phyloP scores from a whole-genome alignment of 1,140 invertebrate genomes.

The Dolichoris vasculosae region DNA sequence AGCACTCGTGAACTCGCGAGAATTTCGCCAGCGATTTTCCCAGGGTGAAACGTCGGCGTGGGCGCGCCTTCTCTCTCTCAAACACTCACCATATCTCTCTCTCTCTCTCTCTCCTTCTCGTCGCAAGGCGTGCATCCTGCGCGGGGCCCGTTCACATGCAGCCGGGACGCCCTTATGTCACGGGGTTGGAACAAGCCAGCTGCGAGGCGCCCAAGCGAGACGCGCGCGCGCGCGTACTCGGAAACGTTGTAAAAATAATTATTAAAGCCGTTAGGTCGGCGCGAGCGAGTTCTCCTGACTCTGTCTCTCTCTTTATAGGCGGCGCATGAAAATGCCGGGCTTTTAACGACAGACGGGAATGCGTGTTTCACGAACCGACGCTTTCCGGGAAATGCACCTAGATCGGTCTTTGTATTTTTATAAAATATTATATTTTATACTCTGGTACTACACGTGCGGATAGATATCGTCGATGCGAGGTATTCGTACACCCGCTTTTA shows the following conservation, averaged over 20 bases:
- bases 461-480: background rate
- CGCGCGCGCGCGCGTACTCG: slow-evolving; percentile 71
- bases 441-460: background rate
- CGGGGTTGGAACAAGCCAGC: slow-evolving; percentile 71
- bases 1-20: background rate
- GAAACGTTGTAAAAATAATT: slow-evolving; percentile 76
- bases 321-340: background rate
- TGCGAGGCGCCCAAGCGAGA: slow-evolving; percentile 73
- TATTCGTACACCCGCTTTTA: background rate
- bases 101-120: background rate
- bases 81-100: background rate
- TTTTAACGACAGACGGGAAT: background rate
- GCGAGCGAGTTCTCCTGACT: slow-evolving; percentile 42
- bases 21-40: background rate
- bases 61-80: background rate
- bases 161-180: slow-evolving; percentile 69
- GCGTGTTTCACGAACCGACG: background rate
- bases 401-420: background rate
- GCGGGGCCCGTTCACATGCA: slow-evolving; percentile 64
- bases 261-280: slow-evolving; percentile 71
- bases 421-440: background rate
- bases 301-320: background rate
- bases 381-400: slow-evolving; percentile 15
- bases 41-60: background rate
- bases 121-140: slow-evolving; percentile 64